These are phyloP conservation scores for Beris chalybata DNA, from an alignment of 2,888 invertebrate species.

Conservation along the genomic window DNA sequence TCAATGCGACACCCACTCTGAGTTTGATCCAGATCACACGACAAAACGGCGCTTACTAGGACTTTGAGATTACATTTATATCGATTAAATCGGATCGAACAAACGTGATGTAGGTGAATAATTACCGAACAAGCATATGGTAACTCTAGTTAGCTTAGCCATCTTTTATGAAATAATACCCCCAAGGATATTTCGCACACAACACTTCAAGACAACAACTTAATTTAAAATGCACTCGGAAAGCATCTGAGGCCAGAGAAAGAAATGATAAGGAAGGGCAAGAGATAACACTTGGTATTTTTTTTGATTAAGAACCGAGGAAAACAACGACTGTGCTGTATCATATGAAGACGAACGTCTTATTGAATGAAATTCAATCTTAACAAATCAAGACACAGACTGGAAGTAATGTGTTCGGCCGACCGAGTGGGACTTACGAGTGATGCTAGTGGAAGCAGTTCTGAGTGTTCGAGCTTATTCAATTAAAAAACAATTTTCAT, in stretches of 20 bases:
- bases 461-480: no score
- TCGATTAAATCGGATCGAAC: neutral
- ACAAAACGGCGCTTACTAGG: constrained; percentile 20
- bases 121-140: constrained; percentile 18
- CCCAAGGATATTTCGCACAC: neutral
- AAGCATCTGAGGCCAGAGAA: constrained; percentile 6
- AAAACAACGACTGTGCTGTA: neutral
- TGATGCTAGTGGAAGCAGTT: no score
- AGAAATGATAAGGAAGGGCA: constrained; percentile 34
- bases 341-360: no score
- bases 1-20: constrained; percentile 63
- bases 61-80: neutral
- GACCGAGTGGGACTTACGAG: no score
- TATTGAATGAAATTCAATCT: no score
- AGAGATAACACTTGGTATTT: constrained; percentile 24
- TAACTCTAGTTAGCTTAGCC: neutral
- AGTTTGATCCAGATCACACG: constrained; percentile 58
- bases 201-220: constrained; percentile 11
- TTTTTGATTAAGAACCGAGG: constrained; percentile 11
- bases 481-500: no score
- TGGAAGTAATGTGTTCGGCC: no score
- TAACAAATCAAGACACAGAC: no score
- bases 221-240: constrained; percentile 17
- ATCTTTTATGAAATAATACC: neutral
- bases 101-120: neutral